Evolutionary conservation across 2,113 vertebrate genomes (phyloP).

Genomic region (Myrmecophaga tridactyla): DNA sequence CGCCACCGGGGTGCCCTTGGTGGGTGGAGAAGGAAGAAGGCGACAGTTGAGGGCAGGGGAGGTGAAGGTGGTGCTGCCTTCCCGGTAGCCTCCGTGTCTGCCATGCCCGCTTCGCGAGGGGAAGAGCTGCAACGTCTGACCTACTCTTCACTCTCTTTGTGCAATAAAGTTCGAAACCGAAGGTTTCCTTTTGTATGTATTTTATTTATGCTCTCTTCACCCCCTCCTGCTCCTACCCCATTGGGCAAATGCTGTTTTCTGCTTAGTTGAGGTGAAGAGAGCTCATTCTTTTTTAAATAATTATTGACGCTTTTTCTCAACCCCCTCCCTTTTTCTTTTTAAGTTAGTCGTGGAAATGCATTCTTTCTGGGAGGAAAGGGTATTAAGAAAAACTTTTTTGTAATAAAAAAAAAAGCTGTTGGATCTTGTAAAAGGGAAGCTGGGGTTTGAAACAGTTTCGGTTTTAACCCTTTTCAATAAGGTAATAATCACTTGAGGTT

Average conservation of each 20-base stretch:
- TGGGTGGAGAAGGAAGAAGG: slow-evolving; percentile 60
- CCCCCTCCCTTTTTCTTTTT: neutral
- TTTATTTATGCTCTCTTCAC: slow-evolving; percentile 56
- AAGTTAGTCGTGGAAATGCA: slow-evolving; percentile 56
- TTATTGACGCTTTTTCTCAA: neutral
- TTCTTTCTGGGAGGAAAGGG: slow-evolving; percentile 46
- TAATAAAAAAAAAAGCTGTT: slow-evolving; percentile 44
- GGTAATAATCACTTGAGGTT: slow-evolving; percentile 37
- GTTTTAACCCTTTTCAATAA: slow-evolving; percentile 71
- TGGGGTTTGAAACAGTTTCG: slow-evolving; percentile 71
- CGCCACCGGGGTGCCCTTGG: slow-evolving; percentile 49
- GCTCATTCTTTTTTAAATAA: slow-evolving; percentile 8
- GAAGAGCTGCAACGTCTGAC: slow-evolving; percentile 41
- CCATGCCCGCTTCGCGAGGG: slow-evolving; percentile 20
- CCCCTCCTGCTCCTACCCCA: neutral
- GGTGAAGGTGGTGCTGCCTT: slow-evolving; percentile 64
- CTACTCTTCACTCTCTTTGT: slow-evolving; percentile 59
- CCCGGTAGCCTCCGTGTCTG: neutral
- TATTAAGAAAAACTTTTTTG: slow-evolving; percentile 49
- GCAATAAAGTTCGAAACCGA: slow-evolving; percentile 78
- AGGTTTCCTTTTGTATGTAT: slow-evolving; percentile 70
- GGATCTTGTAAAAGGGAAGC: slow-evolving; percentile 73
- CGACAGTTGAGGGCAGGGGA: slow-evolving; percentile 56
- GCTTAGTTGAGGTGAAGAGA: neutral
- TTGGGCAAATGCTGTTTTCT: slow-evolving; percentile 29